These are phyloP conservation scores for Ornithorhynchus anatinus DNA, from an alignment of 2,113 vertebrate genomes.

Conservation along the genomic window DNA sequence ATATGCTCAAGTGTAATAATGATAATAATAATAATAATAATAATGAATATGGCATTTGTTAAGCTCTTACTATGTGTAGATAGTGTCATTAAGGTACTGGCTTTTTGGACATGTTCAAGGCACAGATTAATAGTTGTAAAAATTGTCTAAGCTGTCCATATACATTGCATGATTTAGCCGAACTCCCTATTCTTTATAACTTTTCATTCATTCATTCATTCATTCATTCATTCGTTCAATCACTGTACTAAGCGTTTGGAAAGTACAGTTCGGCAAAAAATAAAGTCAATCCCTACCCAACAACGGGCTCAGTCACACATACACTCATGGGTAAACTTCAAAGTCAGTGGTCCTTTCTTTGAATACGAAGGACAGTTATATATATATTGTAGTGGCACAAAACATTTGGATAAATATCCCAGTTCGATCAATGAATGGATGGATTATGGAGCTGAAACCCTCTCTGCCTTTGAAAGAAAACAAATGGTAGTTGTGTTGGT, in stretches of 20 bases:
- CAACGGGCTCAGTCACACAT: no score
- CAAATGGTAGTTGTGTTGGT: neutral
- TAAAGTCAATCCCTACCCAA: no score
- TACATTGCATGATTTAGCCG: no score
- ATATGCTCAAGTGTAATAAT: neutral
- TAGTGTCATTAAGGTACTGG: fast-evolving
- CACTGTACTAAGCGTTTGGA: no score
- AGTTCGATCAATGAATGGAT: conserved; percentile 5
- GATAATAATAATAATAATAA: neutral
- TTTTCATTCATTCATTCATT: no score
- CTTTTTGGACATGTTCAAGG: neutral
- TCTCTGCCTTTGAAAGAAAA: neutral
- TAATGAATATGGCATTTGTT: neutral
- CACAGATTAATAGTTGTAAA: no score
- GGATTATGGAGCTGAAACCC: neutral
- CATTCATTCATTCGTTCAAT: no score
- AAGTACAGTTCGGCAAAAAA: no score
- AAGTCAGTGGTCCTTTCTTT: neutral
- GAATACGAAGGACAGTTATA: neutral
- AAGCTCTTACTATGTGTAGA: no score
- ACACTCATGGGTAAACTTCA: neutral
- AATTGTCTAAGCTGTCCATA: no score
- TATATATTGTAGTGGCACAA: neutral
- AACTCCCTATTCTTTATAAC: no score
- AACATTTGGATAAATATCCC: neutral